Base-by-base conservation (phyloP, 1,140 invertebrate genomes). In the Pogonus chalceus region DNA sequence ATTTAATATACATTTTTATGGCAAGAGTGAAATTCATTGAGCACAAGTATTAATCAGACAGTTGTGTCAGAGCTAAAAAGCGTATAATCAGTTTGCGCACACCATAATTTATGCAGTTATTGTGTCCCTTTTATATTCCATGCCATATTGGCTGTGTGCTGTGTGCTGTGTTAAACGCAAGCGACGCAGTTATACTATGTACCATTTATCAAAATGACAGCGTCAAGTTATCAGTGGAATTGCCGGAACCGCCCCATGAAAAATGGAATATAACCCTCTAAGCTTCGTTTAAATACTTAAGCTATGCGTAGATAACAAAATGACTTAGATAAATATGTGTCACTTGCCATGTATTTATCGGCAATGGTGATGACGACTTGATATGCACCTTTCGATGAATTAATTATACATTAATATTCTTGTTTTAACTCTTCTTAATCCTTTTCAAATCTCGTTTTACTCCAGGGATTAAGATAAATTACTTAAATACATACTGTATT, bases 181-280 rank as follows among this genome's bases (percentile, higher is more conserved):
- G 37, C 37, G 9, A 10, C 18, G 18, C 7, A 14, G 7, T 31
- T 31, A 31, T 31, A 31, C 9, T 16, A 16, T 43, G 37, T 43
- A 43, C 18, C 37, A 43, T 43, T 43, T 43, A 43, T 43, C 37
- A 43, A 43, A 43, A 43, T 43, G 37, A 43, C 37, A 43, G 37
- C 18, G 37, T 43, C 7, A 43, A 43, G 37, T 43, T 43, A 43
- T 43, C 37, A 43, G 37, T 16, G 18, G 37, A 43, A 43, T 43
- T 43, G 37, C 37, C 37, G 37, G 37, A 43, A 43, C 37, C 37
- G 37, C 37, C 37, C 37, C 37, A 43, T 43, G 37, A 43, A 43
- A 43, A 43, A 43, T 43, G 37, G 37, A 43, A 12, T 16, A 9
- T 16, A 43, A 7, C 37, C 37, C 37, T 12, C 18, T 9, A 18